Evolutionary conservation across 2,113 vertebrate species (phyloP), one percentile per base, ranked within the genome.

Genomic region (Strigops habroptila): DNA sequence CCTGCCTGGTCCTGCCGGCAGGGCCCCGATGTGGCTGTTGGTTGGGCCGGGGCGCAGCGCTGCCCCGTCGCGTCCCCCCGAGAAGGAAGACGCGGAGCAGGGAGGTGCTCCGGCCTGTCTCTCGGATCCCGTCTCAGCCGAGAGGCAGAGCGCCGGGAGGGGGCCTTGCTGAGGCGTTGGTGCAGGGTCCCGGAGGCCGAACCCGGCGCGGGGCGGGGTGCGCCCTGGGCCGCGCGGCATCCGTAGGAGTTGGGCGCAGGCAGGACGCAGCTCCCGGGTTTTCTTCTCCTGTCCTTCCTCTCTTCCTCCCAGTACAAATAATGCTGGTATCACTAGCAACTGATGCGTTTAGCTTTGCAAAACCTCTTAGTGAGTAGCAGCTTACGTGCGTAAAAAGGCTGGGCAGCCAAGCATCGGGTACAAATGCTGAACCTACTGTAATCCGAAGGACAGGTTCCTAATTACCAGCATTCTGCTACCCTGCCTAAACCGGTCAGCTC

Each of bases 91-190:
- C 31, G 19, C 37, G 31, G 25, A 39, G 25, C n/a, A 1, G 35
- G 14, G 24, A 18, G 10, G 3, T 19, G 31, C 12, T 33, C 6
- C 7, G 14, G 51, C 76, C 52, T 51, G 33, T 39, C 37, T 14
- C n/a, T 41, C 25, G 2, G 13, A 3, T 6, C 24, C 7, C 6
- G 0, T 5, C 25, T 24, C 17, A 4, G n/a, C 17, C 8, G 4
- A 30, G 33, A 23, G 55, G 48, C 51, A 14, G 43, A 48, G 37
- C 4, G 7, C 78, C 4, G 2, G 33, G 33, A 2, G 49, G 8
- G 63, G 21, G 3, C 14, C 22, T 4, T 4, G 57, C 27, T 6
- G 43, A 33, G 74, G 14, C 1, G 9, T 23, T 3, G 13, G n/a
- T 6, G 55, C 41, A 7, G 59, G 48, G 28, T 16, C 28, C 60